phyloP scores from a whole-genome alignment of 2,888 invertebrate genomes.

The Lasioglossum villosulum region DNA sequence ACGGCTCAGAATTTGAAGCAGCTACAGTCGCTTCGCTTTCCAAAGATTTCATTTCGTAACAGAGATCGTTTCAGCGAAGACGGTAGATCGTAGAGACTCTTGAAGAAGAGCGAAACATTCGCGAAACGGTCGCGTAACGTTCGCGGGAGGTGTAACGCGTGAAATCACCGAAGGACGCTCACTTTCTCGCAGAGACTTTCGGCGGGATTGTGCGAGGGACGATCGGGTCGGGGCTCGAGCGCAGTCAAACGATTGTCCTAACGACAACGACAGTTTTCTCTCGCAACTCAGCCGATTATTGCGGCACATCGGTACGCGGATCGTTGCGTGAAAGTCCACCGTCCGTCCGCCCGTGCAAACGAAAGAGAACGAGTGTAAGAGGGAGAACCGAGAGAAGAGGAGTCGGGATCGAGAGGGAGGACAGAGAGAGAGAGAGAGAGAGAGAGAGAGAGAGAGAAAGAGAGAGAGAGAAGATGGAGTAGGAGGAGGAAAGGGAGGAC shows the following conservation, averaged over 20 bases:
- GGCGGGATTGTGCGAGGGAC: conserved; percentile 26
- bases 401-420: background rate
- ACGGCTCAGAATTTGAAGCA: background rate
- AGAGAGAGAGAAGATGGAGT: conserved; percentile 10
- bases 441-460: background rate
- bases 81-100: background rate
- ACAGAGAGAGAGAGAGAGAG: conserved; percentile 17
- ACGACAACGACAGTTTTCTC: conserved; percentile 61
- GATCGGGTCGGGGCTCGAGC: background rate
- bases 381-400: background rate
- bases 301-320: conserved; percentile 71
- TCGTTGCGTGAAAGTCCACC: conserved; percentile 71
- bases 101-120: background rate
- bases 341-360: conserved; percentile 49
- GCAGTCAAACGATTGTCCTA: conserved; percentile 53
- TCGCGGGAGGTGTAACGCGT: conserved; percentile 24
- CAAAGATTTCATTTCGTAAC: background rate
- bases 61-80: background rate
- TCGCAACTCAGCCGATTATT: conserved; percentile 72
- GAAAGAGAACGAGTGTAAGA: background rate
- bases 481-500: conserved; percentile 43
- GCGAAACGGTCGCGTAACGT: conserved; percentile 5
- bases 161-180: conserved; percentile 42
- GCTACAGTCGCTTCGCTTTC: background rate
- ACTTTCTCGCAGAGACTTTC: conserved; percentile 63